Evolutionary conservation across 2,888 invertebrate genomes (phyloP).

Genomic region (Idaea straminata): DNA sequence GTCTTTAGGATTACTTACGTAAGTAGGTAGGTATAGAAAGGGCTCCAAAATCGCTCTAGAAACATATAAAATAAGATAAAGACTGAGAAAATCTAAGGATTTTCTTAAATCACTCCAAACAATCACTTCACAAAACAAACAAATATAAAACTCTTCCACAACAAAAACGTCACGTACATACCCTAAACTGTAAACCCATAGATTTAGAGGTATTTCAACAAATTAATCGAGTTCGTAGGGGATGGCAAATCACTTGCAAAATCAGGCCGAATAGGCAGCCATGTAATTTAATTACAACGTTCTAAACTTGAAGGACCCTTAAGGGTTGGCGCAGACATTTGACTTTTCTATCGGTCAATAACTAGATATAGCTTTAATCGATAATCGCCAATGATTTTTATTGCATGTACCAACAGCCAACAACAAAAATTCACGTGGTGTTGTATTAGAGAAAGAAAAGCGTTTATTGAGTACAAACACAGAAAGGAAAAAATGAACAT

Average conservation of each 20-base stretch:
- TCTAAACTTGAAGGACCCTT: slow-evolving; percentile 45
- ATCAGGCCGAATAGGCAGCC: slow-evolving; percentile 51
- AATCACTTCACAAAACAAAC: neutral
- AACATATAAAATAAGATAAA: too few relatives aligned
- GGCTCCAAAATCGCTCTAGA: too few relatives aligned
- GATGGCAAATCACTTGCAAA: slow-evolving; percentile 51
- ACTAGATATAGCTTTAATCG: too few relatives aligned
- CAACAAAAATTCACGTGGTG: too few relatives aligned
- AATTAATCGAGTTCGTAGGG: slow-evolving; percentile 17
- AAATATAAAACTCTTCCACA: neutral
- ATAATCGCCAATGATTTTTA: too few relatives aligned
- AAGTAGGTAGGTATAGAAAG: too few relatives aligned
- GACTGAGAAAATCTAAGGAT: neutral
- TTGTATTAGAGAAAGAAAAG: too few relatives aligned
- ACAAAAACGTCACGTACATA: slow-evolving; percentile 5
- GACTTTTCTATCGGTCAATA: slow-evolving; percentile 10
- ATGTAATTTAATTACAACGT: slow-evolving; percentile 61
- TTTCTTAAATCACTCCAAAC: neutral
- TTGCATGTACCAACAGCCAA: too few relatives aligned
- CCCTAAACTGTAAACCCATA: slow-evolving; percentile 11
- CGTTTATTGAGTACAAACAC: too few relatives aligned
- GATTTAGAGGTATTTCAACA: slow-evolving; percentile 15
- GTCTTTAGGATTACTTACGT: too few relatives aligned
- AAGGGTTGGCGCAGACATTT: slow-evolving; percentile 32
- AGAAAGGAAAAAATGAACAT: too few relatives aligned